Evolutionary conservation across 2,113 vertebrate genomes (phyloP).

Genomic region (Oreochromis aureus): DNA sequence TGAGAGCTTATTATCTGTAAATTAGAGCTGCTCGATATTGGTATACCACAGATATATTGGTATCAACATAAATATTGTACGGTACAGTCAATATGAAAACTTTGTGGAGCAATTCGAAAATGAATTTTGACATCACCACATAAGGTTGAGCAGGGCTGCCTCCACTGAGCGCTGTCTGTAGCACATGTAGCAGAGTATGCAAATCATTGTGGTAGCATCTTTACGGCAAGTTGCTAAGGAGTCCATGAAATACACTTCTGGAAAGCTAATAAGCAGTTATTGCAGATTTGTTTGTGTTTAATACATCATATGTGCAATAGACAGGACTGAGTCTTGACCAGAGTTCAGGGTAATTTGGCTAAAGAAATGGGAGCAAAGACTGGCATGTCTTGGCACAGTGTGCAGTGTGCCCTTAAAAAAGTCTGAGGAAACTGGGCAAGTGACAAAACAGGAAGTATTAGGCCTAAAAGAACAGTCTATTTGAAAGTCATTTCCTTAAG

Average conservation of each 20-base stretch:
- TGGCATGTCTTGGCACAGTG: background rate
- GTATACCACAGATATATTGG: background rate
- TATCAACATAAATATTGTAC: background rate
- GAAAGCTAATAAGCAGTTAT: background rate
- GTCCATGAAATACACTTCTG: background rate
- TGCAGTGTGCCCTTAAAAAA: background rate
- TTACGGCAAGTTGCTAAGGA: background rate
- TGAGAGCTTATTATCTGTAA: slow-evolving; percentile 48
- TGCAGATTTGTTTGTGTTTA: background rate
- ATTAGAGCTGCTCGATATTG: background rate
- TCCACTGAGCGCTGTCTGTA: background rate
- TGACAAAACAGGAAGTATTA: background rate
- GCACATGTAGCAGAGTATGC: background rate
- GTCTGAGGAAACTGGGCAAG: background rate
- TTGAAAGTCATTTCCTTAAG: background rate
- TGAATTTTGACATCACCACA: accelerated
- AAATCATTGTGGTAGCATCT: background rate
- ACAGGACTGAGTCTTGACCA: background rate
- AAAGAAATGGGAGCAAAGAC: background rate
- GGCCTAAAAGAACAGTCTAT: background rate
- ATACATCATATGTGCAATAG: background rate
- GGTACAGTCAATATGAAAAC: background rate
- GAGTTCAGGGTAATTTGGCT: background rate
- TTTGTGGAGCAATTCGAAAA: background rate
- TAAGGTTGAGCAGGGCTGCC: background rate